phyloP scores from a whole-genome alignment of 2,888 invertebrate genomes.

The Emmelina monodactyla region DNA sequence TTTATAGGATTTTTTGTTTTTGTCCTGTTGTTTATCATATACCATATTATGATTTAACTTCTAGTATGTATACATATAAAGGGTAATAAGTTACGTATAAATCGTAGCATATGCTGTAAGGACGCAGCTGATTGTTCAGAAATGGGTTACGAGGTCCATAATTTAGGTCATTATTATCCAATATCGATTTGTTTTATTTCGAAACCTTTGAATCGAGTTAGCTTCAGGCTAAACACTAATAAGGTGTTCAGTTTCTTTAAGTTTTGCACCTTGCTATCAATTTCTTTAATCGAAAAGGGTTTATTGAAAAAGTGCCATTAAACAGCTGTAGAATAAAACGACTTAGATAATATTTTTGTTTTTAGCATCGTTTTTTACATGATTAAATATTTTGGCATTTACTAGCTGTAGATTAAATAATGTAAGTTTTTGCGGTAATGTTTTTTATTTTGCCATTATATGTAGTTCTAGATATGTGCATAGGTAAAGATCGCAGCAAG shows the following conservation, averaged over 20 bases:
- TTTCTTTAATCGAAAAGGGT: conserved; percentile 28
- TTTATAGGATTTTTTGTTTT: too few relatives aligned
- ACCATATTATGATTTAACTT: too few relatives aligned
- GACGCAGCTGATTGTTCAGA: conserved; percentile 52
- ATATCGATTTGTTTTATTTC: conserved; percentile 50
- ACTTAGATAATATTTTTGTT: conserved; percentile 21
- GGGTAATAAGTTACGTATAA: too few relatives aligned
- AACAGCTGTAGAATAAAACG: conserved; percentile 34
- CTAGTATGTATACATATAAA: too few relatives aligned
- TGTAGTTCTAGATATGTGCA: too few relatives aligned
- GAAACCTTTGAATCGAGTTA: conserved; percentile 24
- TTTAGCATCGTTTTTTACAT: conserved; percentile 18
- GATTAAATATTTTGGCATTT: too few relatives aligned
- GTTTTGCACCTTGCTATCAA: conserved; percentile 56
- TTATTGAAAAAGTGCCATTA: conserved; percentile 35
- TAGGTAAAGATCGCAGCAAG: too few relatives aligned
- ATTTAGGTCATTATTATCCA: conserved; percentile 46
- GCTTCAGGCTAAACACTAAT: conserved; percentile 42
- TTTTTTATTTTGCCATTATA: too few relatives aligned
- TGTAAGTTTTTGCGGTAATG: too few relatives aligned
- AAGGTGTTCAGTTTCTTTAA: conserved; percentile 39
- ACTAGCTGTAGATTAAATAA: too few relatives aligned
- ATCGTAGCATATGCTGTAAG: conserved; percentile 47
- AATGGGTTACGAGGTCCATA: conserved; percentile 44
- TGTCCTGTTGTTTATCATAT: too few relatives aligned